These are phyloP conservation scores for Drosophila nigritarsus DNA, from an alignment of 2,888 invertebrate genomes.

Conservation along the genomic window DNA sequence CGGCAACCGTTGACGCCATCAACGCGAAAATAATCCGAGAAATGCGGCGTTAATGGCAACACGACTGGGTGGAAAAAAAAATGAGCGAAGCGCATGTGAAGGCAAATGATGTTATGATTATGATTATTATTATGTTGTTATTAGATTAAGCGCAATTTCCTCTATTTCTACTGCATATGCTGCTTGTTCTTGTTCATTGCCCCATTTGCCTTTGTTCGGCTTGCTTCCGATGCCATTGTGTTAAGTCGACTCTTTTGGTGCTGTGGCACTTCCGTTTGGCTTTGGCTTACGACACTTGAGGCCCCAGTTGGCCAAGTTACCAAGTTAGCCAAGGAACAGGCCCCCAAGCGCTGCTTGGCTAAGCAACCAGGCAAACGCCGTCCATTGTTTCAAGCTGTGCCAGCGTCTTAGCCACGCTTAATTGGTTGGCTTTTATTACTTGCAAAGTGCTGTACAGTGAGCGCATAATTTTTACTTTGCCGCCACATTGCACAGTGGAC, in stretches of 20 bases:
- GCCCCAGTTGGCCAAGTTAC: conserved; percentile 60
- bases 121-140: conserved; percentile 82
- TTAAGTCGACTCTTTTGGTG: conserved; percentile 57
- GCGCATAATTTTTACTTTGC: conserved; percentile 64
- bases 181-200: conserved; percentile 5
- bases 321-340: conserved; percentile 30
- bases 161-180: conserved; percentile 11
- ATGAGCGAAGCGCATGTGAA: conserved; percentile 49
- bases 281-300: conserved; percentile 78
- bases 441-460: conserved; percentile 61
- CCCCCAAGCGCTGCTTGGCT: conserved; percentile 8
- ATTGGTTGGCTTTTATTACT: conserved; percentile 82
- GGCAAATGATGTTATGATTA: conserved; percentile 82
- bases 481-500: conserved; percentile 28
- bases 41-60: conserved; percentile 75
- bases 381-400: conserved; percentile 60
- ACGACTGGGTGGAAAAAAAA: background rate
- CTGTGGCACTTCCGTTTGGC: conserved; percentile 70
- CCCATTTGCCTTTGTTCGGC: conserved; percentile 37
- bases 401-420: conserved; percentile 73
- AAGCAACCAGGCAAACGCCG: conserved; percentile 27
- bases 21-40: conserved; percentile 77
- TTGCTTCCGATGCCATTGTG: conserved; percentile 45
- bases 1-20: conserved; percentile 61
- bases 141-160: conserved; percentile 83